A percentile compares a stretch with the other conserved stretches of the same genome.
Conservation (phyloP, 2,797 vertebrate genomes). For the Neosilurus mollespiculum region DNA sequence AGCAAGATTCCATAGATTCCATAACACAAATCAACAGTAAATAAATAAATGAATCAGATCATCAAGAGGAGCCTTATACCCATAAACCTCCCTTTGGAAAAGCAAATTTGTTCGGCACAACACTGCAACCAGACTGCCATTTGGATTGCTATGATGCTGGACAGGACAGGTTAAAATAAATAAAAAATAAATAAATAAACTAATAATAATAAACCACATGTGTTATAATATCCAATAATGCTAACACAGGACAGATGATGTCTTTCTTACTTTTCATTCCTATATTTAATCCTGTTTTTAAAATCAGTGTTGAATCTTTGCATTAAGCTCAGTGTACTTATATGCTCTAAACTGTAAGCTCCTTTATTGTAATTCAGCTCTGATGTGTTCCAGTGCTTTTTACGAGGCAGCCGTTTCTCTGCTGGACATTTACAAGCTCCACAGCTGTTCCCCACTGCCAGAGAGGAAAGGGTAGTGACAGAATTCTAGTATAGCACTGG, state of each 20-base stretch:
- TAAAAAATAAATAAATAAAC: too few species aligned
- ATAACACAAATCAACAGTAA: too few species aligned
- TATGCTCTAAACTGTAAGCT: slow-evolving; percentile 15
- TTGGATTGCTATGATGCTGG: too few species aligned
- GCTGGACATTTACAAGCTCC: slow-evolving; percentile 47
- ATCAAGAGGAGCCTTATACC: too few species aligned
- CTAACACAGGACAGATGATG: background rate
- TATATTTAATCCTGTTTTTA: background rate
- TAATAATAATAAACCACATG: background rate
- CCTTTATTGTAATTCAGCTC: slow-evolving; percentile 38
- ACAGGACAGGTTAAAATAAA: too few species aligned
- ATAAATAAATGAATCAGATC: too few species aligned
- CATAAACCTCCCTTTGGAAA: too few species aligned
- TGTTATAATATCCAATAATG: background rate
- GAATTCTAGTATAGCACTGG: slow-evolving; percentile 28
- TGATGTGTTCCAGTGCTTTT: slow-evolving; percentile 38
- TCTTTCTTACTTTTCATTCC: background rate
- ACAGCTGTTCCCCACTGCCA: slow-evolving; percentile 49
- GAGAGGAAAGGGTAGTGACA: slow-evolving; percentile 37
- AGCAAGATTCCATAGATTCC: too few species aligned
- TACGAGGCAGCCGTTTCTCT: slow-evolving; percentile 39
- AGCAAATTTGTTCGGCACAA: too few species aligned
- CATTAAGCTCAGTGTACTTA: background rate
- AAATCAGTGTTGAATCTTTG: background rate
- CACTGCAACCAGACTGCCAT: too few species aligned